Conservation (phyloP, 2,888 invertebrate species). For the Periphyllus acericola region DNA sequence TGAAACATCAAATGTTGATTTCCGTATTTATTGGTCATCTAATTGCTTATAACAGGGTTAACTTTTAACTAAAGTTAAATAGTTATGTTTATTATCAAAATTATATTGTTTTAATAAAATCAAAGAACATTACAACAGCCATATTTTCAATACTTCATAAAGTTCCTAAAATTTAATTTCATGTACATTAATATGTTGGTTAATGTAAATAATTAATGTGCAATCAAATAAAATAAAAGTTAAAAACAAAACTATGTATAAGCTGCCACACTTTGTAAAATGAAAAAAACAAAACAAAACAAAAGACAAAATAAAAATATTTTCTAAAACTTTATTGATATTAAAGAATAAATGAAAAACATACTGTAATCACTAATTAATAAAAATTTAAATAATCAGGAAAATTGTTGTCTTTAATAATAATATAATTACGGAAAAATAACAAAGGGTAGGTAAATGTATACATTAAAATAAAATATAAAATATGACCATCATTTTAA, state of each 20-base stretch:
- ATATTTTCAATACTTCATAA: neutral
- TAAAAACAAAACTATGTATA: slow-evolving; percentile 42
- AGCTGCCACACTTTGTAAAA: slow-evolving; percentile 54
- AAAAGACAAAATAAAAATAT: slow-evolving; percentile 45
- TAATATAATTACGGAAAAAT: slow-evolving; percentile 11
- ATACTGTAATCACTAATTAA: slow-evolving; percentile 50
- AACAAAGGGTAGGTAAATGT: neutral
- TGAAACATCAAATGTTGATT: no score
- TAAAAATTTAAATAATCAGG: slow-evolving; percentile 30
- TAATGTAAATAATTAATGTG: slow-evolving; percentile 14
- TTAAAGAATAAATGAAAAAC: slow-evolving; percentile 46
- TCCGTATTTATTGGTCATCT: no score
- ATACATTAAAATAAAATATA: slow-evolving; percentile 11
- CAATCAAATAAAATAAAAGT: slow-evolving; percentile 37
- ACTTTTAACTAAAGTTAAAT: no score
- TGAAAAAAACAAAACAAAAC: slow-evolving; percentile 11
- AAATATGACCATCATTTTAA: slow-evolving; percentile 31
- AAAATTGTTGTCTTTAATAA: slow-evolving; percentile 19
- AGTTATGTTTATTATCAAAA: no score
- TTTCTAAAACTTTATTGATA: slow-evolving; percentile 38
- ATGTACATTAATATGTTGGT: slow-evolving; percentile 32
- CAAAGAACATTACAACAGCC: slow-evolving; percentile 23
- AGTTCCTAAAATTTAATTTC: slow-evolving; percentile 4
- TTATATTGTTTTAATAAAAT: neutral
- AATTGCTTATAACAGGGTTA: no score